Percentiles rank a stretch among this genome's conserved stretches.
These are phyloP conservation scores for Gambusia affinis DNA, from an alignment of 2,113 vertebrate genomes.

Conservation along the genomic window DNA sequence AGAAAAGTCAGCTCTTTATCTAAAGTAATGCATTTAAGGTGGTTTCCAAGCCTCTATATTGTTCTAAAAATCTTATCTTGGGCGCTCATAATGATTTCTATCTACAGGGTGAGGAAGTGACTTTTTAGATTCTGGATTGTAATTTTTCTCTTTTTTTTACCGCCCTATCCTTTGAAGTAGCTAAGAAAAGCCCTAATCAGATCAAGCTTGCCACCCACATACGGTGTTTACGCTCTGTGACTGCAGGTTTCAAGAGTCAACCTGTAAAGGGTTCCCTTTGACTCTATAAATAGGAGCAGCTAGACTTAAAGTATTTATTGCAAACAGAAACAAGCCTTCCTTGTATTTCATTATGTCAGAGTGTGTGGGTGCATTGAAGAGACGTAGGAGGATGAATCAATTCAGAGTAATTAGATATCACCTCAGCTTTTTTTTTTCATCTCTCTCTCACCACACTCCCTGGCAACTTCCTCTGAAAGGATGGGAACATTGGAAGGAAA, in stretches of 20 bases:
- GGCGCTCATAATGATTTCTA: conserved; percentile 16
- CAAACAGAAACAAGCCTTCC: conserved; percentile 36
- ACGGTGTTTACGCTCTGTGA: conserved; percentile 45
- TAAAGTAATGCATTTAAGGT: conserved; percentile 1
- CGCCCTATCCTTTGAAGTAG: conserved; percentile 12
- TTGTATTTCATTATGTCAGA: conserved; percentile 67
- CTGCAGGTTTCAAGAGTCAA: conserved; percentile 32
- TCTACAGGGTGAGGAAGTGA: conserved; percentile 15
- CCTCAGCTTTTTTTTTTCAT: conserved; percentile 40
- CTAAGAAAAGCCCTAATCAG: conserved; percentile 53
- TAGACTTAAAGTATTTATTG: conserved; percentile 55
- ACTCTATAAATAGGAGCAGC: conserved; percentile 56
- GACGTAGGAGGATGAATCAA: conserved; percentile 63
- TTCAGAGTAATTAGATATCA: conserved; percentile 73
- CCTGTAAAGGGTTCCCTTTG: conserved; percentile 40
- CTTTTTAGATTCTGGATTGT: conserved; percentile 15
- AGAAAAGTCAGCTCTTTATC: background rate
- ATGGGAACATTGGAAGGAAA: conserved; percentile 67
- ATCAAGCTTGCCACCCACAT: conserved; percentile 54
- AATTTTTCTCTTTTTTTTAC: conserved; percentile 25
- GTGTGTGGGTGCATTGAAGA: conserved; percentile 56
- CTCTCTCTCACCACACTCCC: conserved; percentile 52
- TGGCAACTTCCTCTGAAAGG: conserved; percentile 64
- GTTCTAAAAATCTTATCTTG: conserved; percentile 8
- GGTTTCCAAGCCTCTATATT: conserved; percentile 4